phyloP scores from a whole-genome alignment of 2,888 invertebrate genomes.

The Metacarcinus magister region DNA sequence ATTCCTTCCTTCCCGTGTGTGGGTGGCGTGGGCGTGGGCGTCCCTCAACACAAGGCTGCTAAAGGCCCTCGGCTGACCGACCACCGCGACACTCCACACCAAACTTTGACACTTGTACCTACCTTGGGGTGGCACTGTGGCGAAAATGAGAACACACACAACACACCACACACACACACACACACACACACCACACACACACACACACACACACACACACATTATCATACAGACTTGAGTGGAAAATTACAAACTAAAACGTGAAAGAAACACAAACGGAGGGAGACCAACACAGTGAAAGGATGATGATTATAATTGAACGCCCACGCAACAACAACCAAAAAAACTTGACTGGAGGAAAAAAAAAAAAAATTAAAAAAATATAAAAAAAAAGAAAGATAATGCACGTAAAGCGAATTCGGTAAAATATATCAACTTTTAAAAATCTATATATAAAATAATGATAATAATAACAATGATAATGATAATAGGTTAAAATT shows the following conservation, averaged over 20 bases:
- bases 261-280: too few relatives aligned
- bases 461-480: not conserved
- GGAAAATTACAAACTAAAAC: too few relatives aligned
- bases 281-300: too few relatives aligned
- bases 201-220: constrained; percentile 15
- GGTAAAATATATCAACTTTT: not conserved
- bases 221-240: not conserved
- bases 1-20: not conserved
- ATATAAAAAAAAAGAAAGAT: not conserved
- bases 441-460: not conserved
- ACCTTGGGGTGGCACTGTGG: too few relatives aligned
- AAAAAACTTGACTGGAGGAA: not conserved
- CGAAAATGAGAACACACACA: too few relatives aligned
- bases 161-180: too few relatives aligned
- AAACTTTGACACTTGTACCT: too few relatives aligned
- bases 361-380: not conserved
- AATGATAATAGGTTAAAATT: not conserved
- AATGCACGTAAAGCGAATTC: too few relatives aligned
- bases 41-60: not conserved
- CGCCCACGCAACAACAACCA: not conserved
- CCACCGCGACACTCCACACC: too few relatives aligned
- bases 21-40: too few relatives aligned
- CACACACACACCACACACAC: not conserved
- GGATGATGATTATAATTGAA: too few relatives aligned
- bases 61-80: too few relatives aligned